These are phyloP conservation scores for Capromys pilorides DNA, from an alignment of 2,797 vertebrate species.

Conservation along the genomic window DNA sequence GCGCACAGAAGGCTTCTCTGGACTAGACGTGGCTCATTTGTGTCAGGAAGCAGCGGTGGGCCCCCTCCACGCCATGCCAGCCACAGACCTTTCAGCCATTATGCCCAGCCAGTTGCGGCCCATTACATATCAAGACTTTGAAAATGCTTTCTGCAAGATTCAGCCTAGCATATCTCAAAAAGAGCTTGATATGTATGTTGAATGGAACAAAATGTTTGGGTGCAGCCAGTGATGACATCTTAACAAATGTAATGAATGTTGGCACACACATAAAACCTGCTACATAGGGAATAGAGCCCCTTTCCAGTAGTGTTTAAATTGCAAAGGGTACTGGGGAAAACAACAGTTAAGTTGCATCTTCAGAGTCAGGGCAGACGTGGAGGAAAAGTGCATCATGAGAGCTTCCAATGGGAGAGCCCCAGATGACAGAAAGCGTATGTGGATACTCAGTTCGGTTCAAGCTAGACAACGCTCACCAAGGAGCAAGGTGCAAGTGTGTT, in stretches of 20 bases:
- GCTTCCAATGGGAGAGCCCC: slow-evolving; percentile 89
- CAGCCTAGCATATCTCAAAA: slow-evolving; percentile 99
- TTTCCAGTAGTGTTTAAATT: slow-evolving; percentile 90
- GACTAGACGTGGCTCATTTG: slow-evolving; percentile 96
- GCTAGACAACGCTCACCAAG: slow-evolving; percentile 89
- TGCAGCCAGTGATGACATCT: slow-evolving; percentile 95
- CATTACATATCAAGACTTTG: slow-evolving; percentile 99
- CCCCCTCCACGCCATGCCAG: slow-evolving; percentile 94
- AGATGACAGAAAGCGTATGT: slow-evolving; percentile 87
- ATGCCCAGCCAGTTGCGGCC: slow-evolving; percentile 97
- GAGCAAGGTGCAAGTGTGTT: slow-evolving; percentile 90
- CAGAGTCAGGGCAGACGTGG: slow-evolving; percentile 90
- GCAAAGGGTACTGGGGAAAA: slow-evolving; percentile 88
- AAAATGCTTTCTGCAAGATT: slow-evolving; percentile 99
- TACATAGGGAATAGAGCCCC: slow-evolving; percentile 88
- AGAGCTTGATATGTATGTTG: slow-evolving; percentile 98
- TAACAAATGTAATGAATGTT: slow-evolving; percentile 85
- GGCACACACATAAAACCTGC: slow-evolving; percentile 87
- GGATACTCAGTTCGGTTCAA: slow-evolving; percentile 90
- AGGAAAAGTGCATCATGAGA: slow-evolving; percentile 89
- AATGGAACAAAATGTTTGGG: slow-evolving; percentile 99
- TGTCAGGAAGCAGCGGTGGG: slow-evolving; percentile 97
- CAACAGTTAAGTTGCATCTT: slow-evolving; percentile 87
- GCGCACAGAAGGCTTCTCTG: slow-evolving; percentile 99
- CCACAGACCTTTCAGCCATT: slow-evolving; percentile 94